Percentiles rank a stretch among this genome's conserved stretches.
These are phyloP conservation scores for Zaprionus vittiger DNA, from an alignment of 1,140 invertebrate genomes.

Conservation along the genomic window DNA sequence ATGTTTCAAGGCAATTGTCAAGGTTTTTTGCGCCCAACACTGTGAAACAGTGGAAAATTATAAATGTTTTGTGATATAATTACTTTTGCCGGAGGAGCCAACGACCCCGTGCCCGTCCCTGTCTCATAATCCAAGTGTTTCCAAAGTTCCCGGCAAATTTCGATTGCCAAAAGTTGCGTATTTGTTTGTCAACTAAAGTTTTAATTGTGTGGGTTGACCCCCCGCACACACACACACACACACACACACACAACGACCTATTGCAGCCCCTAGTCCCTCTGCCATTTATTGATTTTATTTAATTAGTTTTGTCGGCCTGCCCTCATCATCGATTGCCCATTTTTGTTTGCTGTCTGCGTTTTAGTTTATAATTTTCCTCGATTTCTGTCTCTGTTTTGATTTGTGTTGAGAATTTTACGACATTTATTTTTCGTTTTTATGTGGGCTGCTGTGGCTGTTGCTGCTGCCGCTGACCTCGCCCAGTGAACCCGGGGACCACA, in stretches of 20 bases:
- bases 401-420: constrained; percentile 53
- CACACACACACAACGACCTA: constrained; percentile 1
- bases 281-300: constrained; percentile 73
- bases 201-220: constrained; percentile 51
- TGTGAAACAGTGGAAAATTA: constrained; percentile 31
- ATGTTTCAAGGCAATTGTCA: constrained; percentile 79
- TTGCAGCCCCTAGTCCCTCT: constrained; percentile 24
- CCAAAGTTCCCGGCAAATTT: constrained; percentile 37
- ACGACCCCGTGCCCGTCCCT: neutral
- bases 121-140: neutral
- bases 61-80: constrained; percentile 71
- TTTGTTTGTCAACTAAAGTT: constrained; percentile 37
- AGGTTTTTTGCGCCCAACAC: constrained; percentile 61
- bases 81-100: constrained; percentile 51
- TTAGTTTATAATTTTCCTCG: constrained; percentile 58
- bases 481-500: constrained; percentile 47
- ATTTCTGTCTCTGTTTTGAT: constrained; percentile 53
- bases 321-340: constrained; percentile 57
- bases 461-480: constrained; percentile 29
- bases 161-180: constrained; percentile 37
- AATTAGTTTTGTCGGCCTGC: constrained; percentile 66
- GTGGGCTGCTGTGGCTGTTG: constrained; percentile 20
- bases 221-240: neutral
- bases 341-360: constrained; percentile 65
- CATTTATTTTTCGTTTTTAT: constrained; percentile 14